These are phyloP conservation scores for Seriola dumerili DNA, from an alignment of 2,113 vertebrate genomes.

Conservation along the genomic window DNA sequence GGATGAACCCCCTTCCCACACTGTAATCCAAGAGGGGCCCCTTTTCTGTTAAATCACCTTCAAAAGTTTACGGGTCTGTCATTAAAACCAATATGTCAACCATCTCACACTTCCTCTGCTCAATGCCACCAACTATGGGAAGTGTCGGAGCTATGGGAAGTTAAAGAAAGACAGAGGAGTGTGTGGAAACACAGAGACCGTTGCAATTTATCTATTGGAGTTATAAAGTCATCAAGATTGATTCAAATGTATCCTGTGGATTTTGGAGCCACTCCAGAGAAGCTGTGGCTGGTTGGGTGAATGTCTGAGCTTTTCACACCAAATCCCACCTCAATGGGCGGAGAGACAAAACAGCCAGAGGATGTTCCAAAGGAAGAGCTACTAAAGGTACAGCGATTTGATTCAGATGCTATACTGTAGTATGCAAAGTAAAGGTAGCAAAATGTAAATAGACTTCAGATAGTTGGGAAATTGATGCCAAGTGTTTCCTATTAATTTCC, in stretches of 20 bases:
- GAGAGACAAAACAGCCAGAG: constrained; percentile 10
- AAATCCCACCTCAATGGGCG: neutral
- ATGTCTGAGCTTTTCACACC: neutral
- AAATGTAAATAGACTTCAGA: neutral
- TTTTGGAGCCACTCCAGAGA: constrained; percentile 18
- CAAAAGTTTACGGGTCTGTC: constrained; percentile 51
- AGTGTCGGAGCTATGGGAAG: constrained; percentile 29
- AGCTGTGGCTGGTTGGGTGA: constrained; percentile 1
- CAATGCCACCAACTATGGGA: constrained; percentile 52
- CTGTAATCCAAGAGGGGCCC: constrained; percentile 59
- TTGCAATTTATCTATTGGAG: constrained; percentile 32
- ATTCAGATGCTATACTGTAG: neutral
- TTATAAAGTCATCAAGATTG: constrained; percentile 49
- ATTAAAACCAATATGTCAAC: constrained; percentile 61
- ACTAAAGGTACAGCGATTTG: neutral
- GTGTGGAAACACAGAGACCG: constrained; percentile 32
- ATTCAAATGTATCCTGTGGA: constrained; percentile 33
- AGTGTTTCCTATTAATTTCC: neutral
- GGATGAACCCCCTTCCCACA: constrained; percentile 56
- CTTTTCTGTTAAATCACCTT: constrained; percentile 63
- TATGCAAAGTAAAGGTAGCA: neutral
- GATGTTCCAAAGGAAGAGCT: constrained; percentile 4
- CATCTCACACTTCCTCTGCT: constrained; percentile 52
- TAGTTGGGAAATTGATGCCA: neutral
- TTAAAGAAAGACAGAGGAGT: constrained; percentile 12